Evolutionary conservation across 1,140 invertebrate species (phyloP).

Genomic region (Drosophila watanabei): DNA sequence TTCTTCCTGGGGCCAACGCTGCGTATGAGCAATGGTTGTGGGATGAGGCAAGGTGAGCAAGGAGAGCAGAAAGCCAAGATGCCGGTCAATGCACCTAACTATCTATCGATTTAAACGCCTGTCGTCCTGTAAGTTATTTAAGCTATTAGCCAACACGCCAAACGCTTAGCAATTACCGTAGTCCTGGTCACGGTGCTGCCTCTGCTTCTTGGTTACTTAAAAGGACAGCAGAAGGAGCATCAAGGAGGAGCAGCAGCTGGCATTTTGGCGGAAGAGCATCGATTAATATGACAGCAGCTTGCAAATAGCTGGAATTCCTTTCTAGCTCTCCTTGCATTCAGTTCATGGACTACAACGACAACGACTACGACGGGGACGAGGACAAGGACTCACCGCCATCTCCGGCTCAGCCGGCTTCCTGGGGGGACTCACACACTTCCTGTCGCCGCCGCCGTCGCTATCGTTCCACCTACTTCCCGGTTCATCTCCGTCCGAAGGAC

Average conservation of each 20-base stretch:
- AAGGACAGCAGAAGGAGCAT: not conserved
- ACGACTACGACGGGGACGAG: not conserved
- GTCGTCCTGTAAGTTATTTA: conserved; percentile 48
- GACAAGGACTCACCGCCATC: conserved; percentile 1
- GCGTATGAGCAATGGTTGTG: conserved; percentile 21
- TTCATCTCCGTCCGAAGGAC: conserved; percentile 25
- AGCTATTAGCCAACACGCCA: conserved; percentile 52
- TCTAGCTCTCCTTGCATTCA: not conserved
- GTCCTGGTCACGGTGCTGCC: conserved; percentile 2
- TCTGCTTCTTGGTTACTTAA: not conserved
- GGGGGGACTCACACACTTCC: conserved; percentile 17
- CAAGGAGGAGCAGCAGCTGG: not conserved
- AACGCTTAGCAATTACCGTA: conserved; percentile 7
- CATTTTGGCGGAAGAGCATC: conserved; percentile 18
- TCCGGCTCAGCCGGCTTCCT: conserved; percentile 15
- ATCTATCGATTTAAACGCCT: conserved; percentile 7
- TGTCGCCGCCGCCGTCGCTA: conserved; percentile 2
- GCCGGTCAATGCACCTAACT: conserved; percentile 9
- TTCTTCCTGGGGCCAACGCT: conserved; percentile 9
- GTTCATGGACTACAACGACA: too few relatives aligned
- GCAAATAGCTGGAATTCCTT: conserved; percentile 27
- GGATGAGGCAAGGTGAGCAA: not conserved
- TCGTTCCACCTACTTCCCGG: conserved; percentile 12
- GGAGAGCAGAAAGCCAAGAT: not conserved
- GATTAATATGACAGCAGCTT: conserved; percentile 24